Base-by-base conservation (phyloP, 2,113 vertebrate species). In the Hemiscyllium ocellatum region DNA sequence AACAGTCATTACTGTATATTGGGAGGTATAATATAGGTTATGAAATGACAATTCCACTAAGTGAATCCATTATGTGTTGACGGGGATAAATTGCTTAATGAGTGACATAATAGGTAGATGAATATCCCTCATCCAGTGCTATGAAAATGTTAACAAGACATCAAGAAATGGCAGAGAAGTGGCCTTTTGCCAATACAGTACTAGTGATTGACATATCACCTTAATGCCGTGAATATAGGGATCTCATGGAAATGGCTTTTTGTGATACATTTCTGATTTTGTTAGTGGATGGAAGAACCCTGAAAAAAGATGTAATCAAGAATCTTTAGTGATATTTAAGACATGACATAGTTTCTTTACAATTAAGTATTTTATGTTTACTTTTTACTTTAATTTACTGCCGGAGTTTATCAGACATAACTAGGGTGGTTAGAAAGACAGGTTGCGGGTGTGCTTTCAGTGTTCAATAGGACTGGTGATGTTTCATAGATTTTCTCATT, bases 401-500 rank as follows among this genome's bases (percentile, higher is more conserved):
- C 42, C 69, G 29, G 37, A 69, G 24, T 72, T 76, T 95, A 76
- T 95, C 50, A 52, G 94, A 72, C 70, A 72, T 95, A 47, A 95
- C 72, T 95, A 70, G 76, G 26, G 3, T 50, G 50, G 69, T 76
- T 29, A 37, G 94, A 24, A 95, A 76, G 94, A 69, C 52, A 26
- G 22, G 33, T 72, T 95, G 94, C 68, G 52, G 94, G n/a, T 72
- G 76, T 72, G 94, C 69, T 95, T 95, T 29, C 47, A 95, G 50
- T 70, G 69, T 72, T 95, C 94, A 95, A 76, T 95, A 95, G 72
- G 42, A 3, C 68, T 50, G 69, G 37, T 24, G 69, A 95, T 76
- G 47, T 95, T 76, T 52, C 94, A 95, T 95, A 33, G 94, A 95
- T 95, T 72, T 95, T 95, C 94, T 42, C 94, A 95, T 95, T 72